Evolutionary conservation across 2,888 invertebrate genomes (phyloP).

Genomic region (Fabriciana adippe): DNA sequence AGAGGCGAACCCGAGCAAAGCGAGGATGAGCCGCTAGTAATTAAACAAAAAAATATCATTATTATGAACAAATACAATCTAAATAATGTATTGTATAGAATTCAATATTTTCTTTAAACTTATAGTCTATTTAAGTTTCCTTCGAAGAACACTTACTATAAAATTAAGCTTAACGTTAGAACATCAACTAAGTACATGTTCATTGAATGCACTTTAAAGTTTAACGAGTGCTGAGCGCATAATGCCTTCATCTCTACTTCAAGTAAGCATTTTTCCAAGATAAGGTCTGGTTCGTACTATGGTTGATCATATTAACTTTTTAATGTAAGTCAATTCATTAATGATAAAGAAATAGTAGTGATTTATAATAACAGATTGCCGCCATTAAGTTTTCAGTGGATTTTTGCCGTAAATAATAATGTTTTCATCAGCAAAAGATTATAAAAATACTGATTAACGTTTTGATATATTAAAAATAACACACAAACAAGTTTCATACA

Average conservation of each 20-base stretch:
- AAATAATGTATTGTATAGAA: background rate
- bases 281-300: background rate
- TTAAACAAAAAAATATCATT: too few relatives aligned
- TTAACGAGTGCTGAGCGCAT: conserved; percentile 14
- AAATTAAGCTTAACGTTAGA: conserved; percentile 11
- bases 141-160: conserved; percentile 12
- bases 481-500: too few relatives aligned
- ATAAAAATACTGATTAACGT: too few relatives aligned
- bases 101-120: background rate
- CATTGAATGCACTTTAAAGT: conserved; percentile 19
- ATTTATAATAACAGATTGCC: too few relatives aligned
- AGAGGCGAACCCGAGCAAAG: too few relatives aligned
- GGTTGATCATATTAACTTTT: background rate
- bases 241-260: background rate
- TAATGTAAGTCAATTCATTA: background rate
- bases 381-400: too few relatives aligned
- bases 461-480: too few relatives aligned
- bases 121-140: background rate
- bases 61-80: too few relatives aligned
- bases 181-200: conserved; percentile 18
- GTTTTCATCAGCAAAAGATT: too few relatives aligned
- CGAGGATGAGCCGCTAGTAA: too few relatives aligned
- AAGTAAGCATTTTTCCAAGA: conserved; percentile 7
- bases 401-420: too few relatives aligned
- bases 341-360: too few relatives aligned